Conservation (phyloP, 2,797 vertebrate genomes). For the Parauchenoglanis punctatus region DNA sequence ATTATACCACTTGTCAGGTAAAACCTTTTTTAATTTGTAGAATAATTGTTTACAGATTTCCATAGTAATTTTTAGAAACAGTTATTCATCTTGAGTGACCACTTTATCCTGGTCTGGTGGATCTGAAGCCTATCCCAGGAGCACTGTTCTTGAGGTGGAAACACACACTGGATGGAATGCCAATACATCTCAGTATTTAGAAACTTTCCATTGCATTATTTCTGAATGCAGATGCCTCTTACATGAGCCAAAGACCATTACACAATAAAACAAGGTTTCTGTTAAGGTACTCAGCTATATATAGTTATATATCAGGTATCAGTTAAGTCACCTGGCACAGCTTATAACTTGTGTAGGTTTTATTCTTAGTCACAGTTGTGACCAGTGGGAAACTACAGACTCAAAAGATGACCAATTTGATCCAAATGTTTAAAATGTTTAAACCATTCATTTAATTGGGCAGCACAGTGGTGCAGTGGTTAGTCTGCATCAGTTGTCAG, state of each 20-base stretch:
- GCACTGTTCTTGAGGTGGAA: background rate
- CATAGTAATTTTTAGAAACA: background rate
- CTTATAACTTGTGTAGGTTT: background rate
- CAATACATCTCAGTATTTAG: background rate
- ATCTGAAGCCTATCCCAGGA: background rate
- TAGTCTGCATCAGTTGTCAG: too few relatives aligned
- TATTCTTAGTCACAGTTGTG: background rate
- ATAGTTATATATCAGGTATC: too few relatives aligned
- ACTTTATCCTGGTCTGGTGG: background rate
- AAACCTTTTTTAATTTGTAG: background rate
- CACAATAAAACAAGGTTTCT: background rate
- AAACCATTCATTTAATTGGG: background rate
- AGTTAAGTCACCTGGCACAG: too few relatives aligned
- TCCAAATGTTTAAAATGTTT: background rate
- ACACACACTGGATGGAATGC: background rate
- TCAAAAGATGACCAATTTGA: background rate
- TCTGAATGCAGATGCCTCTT: background rate
- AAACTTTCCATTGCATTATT: constrained; percentile 5
- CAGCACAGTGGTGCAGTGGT: too few relatives aligned
- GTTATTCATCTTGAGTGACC: too few relatives aligned
- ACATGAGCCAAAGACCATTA: background rate
- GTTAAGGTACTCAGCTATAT: background rate
- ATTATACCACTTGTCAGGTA: background rate
- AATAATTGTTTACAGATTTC: too few relatives aligned
- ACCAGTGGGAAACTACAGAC: background rate